phyloP scores from a whole-genome alignment of 2,888 invertebrate genomes.

The Zhuqinia jingwanae region DNA sequence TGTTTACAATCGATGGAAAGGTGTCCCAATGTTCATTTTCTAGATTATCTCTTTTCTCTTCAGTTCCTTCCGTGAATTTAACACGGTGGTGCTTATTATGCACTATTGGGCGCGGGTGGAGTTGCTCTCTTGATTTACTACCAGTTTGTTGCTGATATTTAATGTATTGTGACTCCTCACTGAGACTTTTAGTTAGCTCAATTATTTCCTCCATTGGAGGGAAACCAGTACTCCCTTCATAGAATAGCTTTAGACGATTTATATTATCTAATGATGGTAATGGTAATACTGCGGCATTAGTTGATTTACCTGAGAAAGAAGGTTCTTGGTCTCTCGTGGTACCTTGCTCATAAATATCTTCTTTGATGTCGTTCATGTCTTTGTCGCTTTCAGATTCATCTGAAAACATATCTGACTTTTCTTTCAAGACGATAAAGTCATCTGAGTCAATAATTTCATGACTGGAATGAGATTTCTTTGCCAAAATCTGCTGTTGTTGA shows the following conservation, averaged over 20 bases:
- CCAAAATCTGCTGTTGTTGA: not conserved
- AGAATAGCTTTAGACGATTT: not conserved
- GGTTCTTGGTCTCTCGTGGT: no score
- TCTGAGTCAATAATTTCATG: not conserved
- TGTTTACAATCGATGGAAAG: no score
- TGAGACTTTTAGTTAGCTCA: not conserved
- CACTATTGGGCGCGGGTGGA: not conserved
- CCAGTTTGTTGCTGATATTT: no score
- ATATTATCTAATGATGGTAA: not conserved
- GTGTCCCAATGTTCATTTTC: not conserved
- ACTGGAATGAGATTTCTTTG: not conserved
- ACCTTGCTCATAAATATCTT: no score
- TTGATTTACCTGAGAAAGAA: no score
- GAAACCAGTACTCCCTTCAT: constrained; percentile 18
- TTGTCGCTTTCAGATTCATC: constrained; percentile 40
- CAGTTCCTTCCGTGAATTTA: not conserved
- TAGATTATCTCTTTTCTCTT: no score
- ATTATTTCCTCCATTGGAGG: not conserved
- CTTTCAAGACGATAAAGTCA: constrained; percentile 42
- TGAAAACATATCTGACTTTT: constrained; percentile 9
- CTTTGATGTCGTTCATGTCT: not conserved
- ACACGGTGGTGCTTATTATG: not conserved
- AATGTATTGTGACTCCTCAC: no score
- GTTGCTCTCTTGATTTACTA: no score
- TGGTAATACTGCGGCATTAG: not conserved